Base-by-base conservation (phyloP, 2,797 vertebrate species). In the Calcarius lapponicus region DNA sequence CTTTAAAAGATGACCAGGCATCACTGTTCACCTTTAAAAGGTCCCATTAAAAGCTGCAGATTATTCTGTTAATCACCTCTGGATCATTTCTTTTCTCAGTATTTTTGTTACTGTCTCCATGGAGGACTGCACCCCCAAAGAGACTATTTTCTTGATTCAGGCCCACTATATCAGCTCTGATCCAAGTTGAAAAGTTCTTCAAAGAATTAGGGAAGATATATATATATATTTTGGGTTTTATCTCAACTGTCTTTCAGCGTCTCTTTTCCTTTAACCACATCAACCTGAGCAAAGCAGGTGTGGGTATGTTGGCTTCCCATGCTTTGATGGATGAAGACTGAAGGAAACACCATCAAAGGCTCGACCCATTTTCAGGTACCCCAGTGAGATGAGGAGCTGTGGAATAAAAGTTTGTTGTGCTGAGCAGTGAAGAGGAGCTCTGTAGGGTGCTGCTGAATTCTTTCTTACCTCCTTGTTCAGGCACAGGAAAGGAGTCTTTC, bases 21-120 rank as follows among this genome's bases (percentile, higher is more conserved):
- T 61, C 48, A 4, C 51, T 71, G 26, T 32, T 89, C 28, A 70
- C 31, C 13, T 73, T 66, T 80, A 6, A 17, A 48, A 79, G 10
- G 34, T 36, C 7, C 48, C 7, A 3, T 32, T 42, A 36, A 71
- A 56, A 48, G 31, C 21, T 42, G 38, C 10, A 53, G n/a, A 32
- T 57, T 58, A 26, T 64, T 62, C 15, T 32, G 22, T 60, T 72
- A 56, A 29, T 72, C 31, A 36, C 3, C n/a, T 84, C 50, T n/a
- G 42, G 38, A 17, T 81, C 2, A 6, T 28, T 86, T 90, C 0
- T 75, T 48, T 73, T 42, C 32, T 56, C 29, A 7, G 4, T 72
- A 21, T 48, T 79, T 65, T 8, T 5, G 2, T 36, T 1, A 0
- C 36, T 42, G 28, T 26, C 42, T 79, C 25, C 1, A 1, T 0